Conservation (phyloP, 2,113 vertebrate genomes). For the Syrmaticus mikado region DNA sequence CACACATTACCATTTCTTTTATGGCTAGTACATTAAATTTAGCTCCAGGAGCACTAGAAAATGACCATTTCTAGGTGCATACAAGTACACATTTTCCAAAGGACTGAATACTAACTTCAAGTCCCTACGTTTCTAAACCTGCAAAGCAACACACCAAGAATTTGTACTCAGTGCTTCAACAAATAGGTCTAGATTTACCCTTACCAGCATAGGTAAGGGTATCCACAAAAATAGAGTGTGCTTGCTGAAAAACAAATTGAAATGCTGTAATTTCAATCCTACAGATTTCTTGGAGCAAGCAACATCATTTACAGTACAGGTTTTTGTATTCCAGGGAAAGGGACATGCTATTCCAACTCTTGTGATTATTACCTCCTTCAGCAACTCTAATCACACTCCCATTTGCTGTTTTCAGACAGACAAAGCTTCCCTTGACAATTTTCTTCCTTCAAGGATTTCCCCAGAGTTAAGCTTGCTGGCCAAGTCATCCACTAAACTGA, state of each 20-base stretch:
- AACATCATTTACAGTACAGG: not conserved
- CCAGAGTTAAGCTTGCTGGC: not conserved
- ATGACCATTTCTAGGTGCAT: not conserved
- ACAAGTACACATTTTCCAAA: not conserved
- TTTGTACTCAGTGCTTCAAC: not conserved
- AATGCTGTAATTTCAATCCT: not conserved
- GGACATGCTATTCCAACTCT: not conserved
- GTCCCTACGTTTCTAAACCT: not conserved
- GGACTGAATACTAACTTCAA: not conserved
- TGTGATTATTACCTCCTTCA: not conserved
- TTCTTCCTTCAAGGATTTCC: not conserved
- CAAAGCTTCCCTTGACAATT: not conserved
- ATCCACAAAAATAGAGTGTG: not conserved
- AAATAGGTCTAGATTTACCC: not conserved
- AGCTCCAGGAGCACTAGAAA: not conserved
- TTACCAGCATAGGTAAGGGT: not conserved
- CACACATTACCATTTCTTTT: not conserved
- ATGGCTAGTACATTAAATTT: not conserved
- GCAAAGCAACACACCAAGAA: not conserved
- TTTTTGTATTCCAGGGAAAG: not conserved
- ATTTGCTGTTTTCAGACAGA: not conserved
- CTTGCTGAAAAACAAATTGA: not conserved
- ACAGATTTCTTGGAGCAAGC: not conserved
- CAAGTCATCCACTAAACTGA: not conserved
- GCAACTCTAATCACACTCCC: not conserved